Evolutionary conservation across 37 sponge, comb jelly and placozoan species (phyloP).

Genomic region (Halisarca cf. caerulea): DNA sequence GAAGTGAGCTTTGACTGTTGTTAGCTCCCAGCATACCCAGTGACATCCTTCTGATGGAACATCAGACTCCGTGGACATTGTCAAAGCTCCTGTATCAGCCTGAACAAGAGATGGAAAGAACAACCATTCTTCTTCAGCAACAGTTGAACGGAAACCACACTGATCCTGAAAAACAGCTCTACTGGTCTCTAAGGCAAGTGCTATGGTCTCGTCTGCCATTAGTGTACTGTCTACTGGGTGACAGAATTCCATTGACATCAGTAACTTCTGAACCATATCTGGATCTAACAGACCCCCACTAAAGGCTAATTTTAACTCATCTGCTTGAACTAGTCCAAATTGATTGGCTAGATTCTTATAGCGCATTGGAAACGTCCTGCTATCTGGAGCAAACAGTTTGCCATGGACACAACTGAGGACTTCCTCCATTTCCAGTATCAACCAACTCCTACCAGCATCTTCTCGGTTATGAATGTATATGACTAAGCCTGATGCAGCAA

Average conservation of each 20-base stretch:
- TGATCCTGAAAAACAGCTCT: no score
- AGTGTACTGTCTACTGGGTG: slow-evolving; percentile 2
- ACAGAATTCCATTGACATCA: slow-evolving; percentile 10
- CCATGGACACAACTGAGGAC: not conserved
- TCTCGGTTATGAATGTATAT: not conserved
- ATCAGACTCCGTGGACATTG: not conserved
- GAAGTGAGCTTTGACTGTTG: not conserved
- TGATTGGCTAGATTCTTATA: not conserved
- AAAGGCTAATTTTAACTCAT: not conserved
- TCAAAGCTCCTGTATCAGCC: no score
- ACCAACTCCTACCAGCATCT: not conserved
- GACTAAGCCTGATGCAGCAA: not conserved
- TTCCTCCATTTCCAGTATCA: slow-evolving; percentile 3
- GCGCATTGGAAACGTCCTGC: not conserved
- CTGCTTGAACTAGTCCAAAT: not conserved
- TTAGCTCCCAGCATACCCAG: slow-evolving; percentile 2
- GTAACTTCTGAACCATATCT: not conserved
- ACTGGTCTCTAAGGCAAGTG: not conserved
- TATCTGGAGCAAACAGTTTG: slow-evolving; percentile 7
- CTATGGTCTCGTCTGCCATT: not conserved
- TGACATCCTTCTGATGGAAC: not conserved
- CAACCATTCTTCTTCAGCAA: not conserved
- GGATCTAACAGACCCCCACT: not conserved
- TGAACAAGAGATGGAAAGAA: not conserved
- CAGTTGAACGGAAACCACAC: no score